A percentile compares a stretch with the other conserved stretches of the same genome.
phyloP scores from a whole-genome alignment of 2,113 vertebrate genomes.

The Meles meles region DNA sequence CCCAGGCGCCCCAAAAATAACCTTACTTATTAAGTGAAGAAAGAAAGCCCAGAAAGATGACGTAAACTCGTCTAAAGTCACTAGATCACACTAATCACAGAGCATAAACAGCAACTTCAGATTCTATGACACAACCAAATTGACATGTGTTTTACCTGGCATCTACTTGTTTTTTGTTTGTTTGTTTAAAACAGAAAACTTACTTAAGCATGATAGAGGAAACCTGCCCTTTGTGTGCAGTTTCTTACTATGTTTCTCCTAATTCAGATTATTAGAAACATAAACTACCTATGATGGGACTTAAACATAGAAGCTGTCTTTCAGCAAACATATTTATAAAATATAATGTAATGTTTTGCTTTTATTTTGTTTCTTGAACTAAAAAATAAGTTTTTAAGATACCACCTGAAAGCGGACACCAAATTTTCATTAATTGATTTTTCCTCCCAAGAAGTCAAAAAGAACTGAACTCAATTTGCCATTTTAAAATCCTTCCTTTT shows the following conservation, averaged over 20 bases:
- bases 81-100: not conserved
- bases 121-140: not conserved
- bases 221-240: not conserved
- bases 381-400: not conserved
- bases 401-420: not conserved
- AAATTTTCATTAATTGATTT: slow-evolving; percentile 18
- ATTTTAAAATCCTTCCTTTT: slow-evolving; percentile 31
- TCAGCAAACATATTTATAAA: not conserved
- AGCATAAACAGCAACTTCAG: not conserved
- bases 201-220: not conserved
- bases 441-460: slow-evolving; percentile 36
- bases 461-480: slow-evolving; percentile 10
- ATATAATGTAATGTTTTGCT: not conserved
- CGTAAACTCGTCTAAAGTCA: not conserved
- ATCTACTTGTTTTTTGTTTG: not conserved
- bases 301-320: not conserved
- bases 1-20: no score
- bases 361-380: slow-evolving; percentile 3
- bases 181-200: not conserved
- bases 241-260: not conserved
- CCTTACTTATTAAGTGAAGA: not conserved
- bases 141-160: not conserved
- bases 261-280: not conserved
- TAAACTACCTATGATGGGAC: not conserved
- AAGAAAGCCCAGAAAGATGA: not conserved